Conservation (phyloP, 2,888 invertebrate genomes). For the Eristalis intricaria region DNA sequence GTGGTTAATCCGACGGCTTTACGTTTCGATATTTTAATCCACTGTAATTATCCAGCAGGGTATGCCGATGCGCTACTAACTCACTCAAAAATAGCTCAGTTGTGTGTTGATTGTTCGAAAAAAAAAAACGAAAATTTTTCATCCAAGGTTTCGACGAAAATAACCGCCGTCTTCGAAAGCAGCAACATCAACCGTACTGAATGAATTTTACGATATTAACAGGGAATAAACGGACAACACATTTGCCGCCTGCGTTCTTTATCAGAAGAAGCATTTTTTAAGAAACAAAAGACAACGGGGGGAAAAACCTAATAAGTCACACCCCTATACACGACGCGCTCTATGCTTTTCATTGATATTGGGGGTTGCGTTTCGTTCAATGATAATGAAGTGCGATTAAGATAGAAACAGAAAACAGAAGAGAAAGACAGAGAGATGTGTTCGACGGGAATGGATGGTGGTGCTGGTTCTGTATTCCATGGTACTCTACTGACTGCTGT, state of each 20-base stretch:
- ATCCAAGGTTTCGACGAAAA: slow-evolving; percentile 65
- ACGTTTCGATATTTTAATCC: slow-evolving; percentile 64
- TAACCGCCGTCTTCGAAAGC: slow-evolving; percentile 67
- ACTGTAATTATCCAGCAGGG: slow-evolving; percentile 60
- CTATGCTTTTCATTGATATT: slow-evolving; percentile 52
- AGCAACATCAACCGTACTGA: slow-evolving; percentile 67
- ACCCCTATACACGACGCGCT: slow-evolving; percentile 54
- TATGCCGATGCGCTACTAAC: slow-evolving; percentile 44
- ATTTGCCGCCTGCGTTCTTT: slow-evolving; percentile 63
- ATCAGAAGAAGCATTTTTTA: slow-evolving; percentile 49
- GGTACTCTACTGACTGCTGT: background rate
- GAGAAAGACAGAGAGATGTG: slow-evolving; percentile 51
- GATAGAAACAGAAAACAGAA: slow-evolving; percentile 59
- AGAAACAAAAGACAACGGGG: slow-evolving; percentile 58
- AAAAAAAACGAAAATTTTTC: slow-evolving; percentile 47
- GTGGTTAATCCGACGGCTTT: slow-evolving; percentile 63
- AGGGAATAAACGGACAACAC: slow-evolving; percentile 60
- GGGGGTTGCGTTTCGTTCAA: slow-evolving; percentile 62
- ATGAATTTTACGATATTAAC: slow-evolving; percentile 70
- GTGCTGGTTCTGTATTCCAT: background rate
- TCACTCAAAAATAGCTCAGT: slow-evolving; percentile 57
- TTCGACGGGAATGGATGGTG: slow-evolving; percentile 22
- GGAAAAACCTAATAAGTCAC: slow-evolving; percentile 69
- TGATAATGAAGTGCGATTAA: slow-evolving; percentile 59
- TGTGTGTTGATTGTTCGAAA: slow-evolving; percentile 48